Percentiles rank a stretch among this genome's conserved stretches.
These are phyloP conservation scores for Hirundo rustica DNA, from an alignment of 2,797 vertebrate species.

Conservation along the genomic window DNA sequence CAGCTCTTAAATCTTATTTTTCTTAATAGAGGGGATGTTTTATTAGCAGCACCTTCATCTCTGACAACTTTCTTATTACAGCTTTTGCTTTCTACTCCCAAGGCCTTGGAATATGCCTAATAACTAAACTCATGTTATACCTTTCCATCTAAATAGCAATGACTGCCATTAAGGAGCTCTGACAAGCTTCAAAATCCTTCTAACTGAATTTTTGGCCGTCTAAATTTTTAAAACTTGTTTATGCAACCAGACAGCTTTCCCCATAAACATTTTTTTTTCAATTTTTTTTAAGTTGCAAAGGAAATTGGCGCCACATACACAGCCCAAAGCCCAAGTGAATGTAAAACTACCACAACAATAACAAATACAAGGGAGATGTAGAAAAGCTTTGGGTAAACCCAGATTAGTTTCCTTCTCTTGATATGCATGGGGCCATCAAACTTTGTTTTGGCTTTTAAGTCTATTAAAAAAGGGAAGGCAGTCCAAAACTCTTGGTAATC, in stretches of 20 bases:
- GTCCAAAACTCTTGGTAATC: background rate
- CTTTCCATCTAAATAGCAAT: constrained; percentile 27
- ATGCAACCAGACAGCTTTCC: background rate
- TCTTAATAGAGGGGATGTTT: background rate
- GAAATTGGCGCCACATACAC: background rate
- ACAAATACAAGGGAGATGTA: background rate
- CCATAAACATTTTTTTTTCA: background rate
- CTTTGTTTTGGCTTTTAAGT: background rate
- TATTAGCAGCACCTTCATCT: constrained; percentile 22
- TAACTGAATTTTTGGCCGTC: background rate
- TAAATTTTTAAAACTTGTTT: background rate
- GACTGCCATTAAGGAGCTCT: background rate
- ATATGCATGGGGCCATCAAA: background rate
- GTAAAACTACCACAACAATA: background rate
- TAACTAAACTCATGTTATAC: constrained; percentile 11
- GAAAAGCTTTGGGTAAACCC: background rate
- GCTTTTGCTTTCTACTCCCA: background rate
- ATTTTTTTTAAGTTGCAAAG: background rate
- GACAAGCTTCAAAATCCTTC: background rate
- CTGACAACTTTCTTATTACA: constrained; percentile 24
- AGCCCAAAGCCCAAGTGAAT: background rate
- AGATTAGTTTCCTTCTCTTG: background rate
- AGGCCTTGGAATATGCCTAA: background rate
- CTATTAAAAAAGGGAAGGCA: background rate
- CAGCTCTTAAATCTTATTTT: constrained; percentile 22